Evolutionary conservation across 2,888 invertebrate genomes (phyloP), one percentile per base, ranked within the genome.

Genomic region (Apotomis capreana): DNA sequence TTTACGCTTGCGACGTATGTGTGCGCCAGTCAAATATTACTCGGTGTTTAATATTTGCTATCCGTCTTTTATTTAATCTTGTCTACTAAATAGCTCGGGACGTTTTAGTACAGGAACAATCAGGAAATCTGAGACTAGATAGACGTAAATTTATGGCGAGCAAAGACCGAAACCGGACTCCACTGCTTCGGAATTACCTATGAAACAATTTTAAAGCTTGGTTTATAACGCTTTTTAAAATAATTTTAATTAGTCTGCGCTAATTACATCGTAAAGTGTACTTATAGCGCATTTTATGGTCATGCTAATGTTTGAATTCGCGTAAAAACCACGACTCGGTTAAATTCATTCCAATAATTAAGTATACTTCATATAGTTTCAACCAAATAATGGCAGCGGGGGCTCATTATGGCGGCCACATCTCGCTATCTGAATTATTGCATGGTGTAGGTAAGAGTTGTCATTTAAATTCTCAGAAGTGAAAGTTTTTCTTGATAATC

Each of bases 211-310:
- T 44, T 10, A 52, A 58, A 37, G 12, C 57, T 49, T 46, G 44
- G 15, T 70, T 26, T 36, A 59, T 40, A 61, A 67, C 59, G 49
- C 55, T 55, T 55, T 65, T 77, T 78, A 74, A 81, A 78, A 81
- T 78, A 76, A 77, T 75, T 71, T 76, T 80, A 81, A 83, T 84
- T 81, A 81, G 72, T 75, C 71, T 73, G 52, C 70, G 78, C 78
- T 83, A 82, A 83, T 82, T 80, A 80, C 77, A 76, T 77, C 79
- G 80, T 83, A 83, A 84, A 85, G 76, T 76, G 80, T 79, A 82
- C 77, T 82, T 79, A 81, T 79, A 75, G 78, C 75, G 75, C 77
- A 78, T 75, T 76, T 77, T 75, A 77, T 78, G 77, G 80, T 78
- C 79, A 80, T 79, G 78, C 83, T 83, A 81, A 82, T 82, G 51